phyloP scores from a whole-genome alignment of 2,113 vertebrate genomes.

The Rhinogobius similis region DNA sequence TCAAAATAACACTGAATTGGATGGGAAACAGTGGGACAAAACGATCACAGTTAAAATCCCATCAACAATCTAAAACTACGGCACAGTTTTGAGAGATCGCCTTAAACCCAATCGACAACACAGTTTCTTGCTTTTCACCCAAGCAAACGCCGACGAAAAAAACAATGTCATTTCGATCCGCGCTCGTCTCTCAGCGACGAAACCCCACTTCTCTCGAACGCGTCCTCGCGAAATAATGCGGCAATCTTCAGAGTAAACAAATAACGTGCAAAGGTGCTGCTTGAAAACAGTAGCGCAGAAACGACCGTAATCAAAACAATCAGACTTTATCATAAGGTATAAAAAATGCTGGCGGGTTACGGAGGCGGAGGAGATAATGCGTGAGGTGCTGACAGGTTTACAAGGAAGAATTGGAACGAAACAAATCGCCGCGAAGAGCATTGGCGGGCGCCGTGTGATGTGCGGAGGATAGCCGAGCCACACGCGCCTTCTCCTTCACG shows the following conservation, averaged over 20 bases:
- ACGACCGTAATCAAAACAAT: neutral
- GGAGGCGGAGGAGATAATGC: slow-evolving; percentile 15
- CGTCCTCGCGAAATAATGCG: neutral
- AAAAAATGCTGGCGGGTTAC: slow-evolving; percentile 16
- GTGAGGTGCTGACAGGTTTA: slow-evolving; percentile 30
- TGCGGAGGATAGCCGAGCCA: slow-evolving; percentile 62
- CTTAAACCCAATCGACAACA: neutral
- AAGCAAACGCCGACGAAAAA: slow-evolving; percentile 6
- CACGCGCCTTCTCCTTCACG: slow-evolving; percentile 50
- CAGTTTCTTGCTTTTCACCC: slow-evolving; percentile 14
- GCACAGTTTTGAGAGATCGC: neutral
- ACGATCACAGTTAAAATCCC: too few relatives aligned
- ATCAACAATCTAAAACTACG: neutral
- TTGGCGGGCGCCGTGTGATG: slow-evolving; percentile 54
- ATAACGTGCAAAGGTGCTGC: neutral
- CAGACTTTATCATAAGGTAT: slow-evolving; percentile 1
- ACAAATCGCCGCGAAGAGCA: slow-evolving; percentile 69
- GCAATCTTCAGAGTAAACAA: neutral
- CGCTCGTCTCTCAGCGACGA: neutral
- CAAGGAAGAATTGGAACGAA: slow-evolving; percentile 35
- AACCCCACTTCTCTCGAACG: neutral
- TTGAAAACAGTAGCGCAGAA: neutral
- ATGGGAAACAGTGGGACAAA: too few relatives aligned
- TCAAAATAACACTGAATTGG: too few relatives aligned
- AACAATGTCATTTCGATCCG: slow-evolving; percentile 37